Percentiles rank a stretch among this genome's conserved stretches.
These are phyloP conservation scores for Plestiodon gilberti DNA, from an alignment of 2,113 vertebrate species.

Conservation along the genomic window DNA sequence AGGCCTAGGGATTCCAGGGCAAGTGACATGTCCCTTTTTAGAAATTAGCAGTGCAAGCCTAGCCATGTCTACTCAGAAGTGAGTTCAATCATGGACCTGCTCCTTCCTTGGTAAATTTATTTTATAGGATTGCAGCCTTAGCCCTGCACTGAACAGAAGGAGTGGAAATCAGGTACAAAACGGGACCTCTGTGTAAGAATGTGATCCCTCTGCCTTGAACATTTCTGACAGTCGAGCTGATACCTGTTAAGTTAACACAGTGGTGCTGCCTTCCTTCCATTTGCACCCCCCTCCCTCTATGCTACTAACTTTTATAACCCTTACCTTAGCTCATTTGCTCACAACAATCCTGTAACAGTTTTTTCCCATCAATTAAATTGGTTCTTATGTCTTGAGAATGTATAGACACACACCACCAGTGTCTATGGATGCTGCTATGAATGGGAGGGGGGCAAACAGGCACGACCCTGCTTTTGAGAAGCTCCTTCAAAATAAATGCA, in stretches of 20 bases:
- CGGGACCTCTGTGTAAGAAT: no score
- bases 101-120: no score
- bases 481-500: not conserved
- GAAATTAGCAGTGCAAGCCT: no score
- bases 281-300: not conserved
- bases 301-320: not conserved
- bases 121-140: no score
- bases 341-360: not conserved
- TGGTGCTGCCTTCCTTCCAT: no score
- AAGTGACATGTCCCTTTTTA: no score
- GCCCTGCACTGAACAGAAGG: no score
- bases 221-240: not conserved
- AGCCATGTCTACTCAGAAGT: no score
- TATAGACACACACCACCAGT: not conserved
- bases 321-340: not conserved
- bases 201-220: not conserved
- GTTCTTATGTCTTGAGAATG: not conserved
- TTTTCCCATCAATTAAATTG: not conserved
- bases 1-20: no score
- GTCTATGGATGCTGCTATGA: not conserved
- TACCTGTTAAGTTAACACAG: not conserved
- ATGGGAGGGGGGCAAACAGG: not conserved
- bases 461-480: not conserved
- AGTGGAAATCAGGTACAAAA: no score
- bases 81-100: no score